Evolutionary conservation across 1,140 invertebrate genomes (phyloP).

Genomic region (Dinothrombium tinctorium): DNA sequence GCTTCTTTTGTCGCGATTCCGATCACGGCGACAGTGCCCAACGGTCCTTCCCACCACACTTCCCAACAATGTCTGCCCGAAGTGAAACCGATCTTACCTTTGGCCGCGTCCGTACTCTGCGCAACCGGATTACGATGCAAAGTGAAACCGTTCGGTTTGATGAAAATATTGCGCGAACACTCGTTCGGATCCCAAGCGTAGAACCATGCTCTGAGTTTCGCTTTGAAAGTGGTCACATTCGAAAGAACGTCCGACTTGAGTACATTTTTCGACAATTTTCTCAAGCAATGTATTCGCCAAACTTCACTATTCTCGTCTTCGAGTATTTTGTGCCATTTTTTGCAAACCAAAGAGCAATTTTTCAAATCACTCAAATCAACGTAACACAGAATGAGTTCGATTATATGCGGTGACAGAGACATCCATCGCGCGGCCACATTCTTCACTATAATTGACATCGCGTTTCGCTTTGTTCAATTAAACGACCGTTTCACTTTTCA

Average conservation of each 20-base stretch:
- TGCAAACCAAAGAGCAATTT: no score
- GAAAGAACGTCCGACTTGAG: slow-evolving; percentile 74
- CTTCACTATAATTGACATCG: no score
- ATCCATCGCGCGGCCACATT: no score
- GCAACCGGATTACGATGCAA: slow-evolving; percentile 92
- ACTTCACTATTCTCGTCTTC: no score
- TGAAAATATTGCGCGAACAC: slow-evolving; percentile 85
- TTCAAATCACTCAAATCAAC: no score
- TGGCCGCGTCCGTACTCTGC: slow-evolving; percentile 87
- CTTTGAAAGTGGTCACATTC: slow-evolving; percentile 69
- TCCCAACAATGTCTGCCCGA: slow-evolving; percentile 91
- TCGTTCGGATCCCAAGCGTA: slow-evolving; percentile 95
- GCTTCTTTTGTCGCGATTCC: slow-evolving; percentile 88
- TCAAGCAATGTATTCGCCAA: no score
- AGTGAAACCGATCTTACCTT: slow-evolving; percentile 76
- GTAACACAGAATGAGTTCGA: no score
- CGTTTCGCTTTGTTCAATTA: no score
- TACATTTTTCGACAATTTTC: no score
- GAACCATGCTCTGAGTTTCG: slow-evolving; percentile 75
- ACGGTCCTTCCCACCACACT: slow-evolving; percentile 92
- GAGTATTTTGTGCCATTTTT: no score
- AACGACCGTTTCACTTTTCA: no score
- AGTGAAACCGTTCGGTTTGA: slow-evolving; percentile 90
- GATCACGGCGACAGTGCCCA: slow-evolving; percentile 82
- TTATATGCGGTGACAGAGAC: no score